A percentile compares a stretch with the other conserved stretches of the same genome.
Evolutionary conservation across 2,113 vertebrate species (phyloP).

Genomic region (Bufo bufo): DNA sequence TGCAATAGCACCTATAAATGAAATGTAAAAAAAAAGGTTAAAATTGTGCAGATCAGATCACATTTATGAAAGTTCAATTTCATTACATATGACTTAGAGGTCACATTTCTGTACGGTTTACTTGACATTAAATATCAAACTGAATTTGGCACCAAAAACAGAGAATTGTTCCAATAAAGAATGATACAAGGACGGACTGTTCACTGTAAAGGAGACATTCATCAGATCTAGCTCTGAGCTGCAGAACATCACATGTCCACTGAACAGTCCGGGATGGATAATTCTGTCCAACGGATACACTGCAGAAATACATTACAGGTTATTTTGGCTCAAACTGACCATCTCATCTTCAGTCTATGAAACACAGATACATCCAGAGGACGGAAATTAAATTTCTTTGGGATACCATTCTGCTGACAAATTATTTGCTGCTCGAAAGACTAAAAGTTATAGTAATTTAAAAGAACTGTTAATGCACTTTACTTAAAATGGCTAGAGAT

Average conservation of each 20-base stretch:
- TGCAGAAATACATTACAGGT: constrained; percentile 55
- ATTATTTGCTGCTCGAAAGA: constrained; percentile 63
- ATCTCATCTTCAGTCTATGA: constrained; percentile 54
- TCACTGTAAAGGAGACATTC: neutral
- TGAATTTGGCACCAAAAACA: constrained; percentile 20
- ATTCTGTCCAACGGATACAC: constrained; percentile 54
- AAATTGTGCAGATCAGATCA: neutral
- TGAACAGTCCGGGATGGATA: constrained; percentile 50
- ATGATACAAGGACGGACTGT: constrained; percentile 32
- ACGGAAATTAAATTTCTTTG: constrained; percentile 64
- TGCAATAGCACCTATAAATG: no score
- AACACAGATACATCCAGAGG: constrained; percentile 25
- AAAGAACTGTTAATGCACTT: constrained; percentile 54
- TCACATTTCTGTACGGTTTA: no score
- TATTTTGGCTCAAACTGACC: constrained; percentile 52
- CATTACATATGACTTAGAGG: neutral
- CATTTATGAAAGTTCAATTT: neutral
- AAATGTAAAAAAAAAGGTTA: no score
- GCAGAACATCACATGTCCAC: constrained; percentile 39
- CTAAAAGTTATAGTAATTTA: constrained; percentile 61
- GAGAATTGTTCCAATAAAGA: constrained; percentile 10
- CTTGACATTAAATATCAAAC: neutral
- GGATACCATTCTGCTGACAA: constrained; percentile 62
- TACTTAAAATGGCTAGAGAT: no score
- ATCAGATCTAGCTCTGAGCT: constrained; percentile 29